Base-by-base conservation (phyloP, 1,140 invertebrate genomes). In the Thaumatotibia leucotreta region DNA sequence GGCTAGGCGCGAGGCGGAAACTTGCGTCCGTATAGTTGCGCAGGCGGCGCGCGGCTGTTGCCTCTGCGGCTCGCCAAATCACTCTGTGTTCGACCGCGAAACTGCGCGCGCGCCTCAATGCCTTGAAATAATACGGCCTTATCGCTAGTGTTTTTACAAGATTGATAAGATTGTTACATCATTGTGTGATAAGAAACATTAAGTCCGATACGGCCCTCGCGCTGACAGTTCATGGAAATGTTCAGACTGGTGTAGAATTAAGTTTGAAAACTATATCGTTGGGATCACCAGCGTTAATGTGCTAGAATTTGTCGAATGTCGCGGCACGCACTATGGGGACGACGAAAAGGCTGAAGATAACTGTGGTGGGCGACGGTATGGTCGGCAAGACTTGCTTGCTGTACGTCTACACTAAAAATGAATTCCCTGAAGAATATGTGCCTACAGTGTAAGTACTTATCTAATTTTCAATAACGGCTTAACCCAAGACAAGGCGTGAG, bases 361-460 rank as follows among this genome's bases (percentile, higher is more conserved):
- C 97, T 58, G 95, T 96, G 17, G 96, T 98, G 20, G 97, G 97
- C 10, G 97, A 98, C 89, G 97, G 97, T 70, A 97, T 97, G 89
- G 97, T 98, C 10, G 97, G 98, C 50, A 99, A 99, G 92, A 99
- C 97, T 0, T 98, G 97, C 88, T 93, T 98, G 84, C 93, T 98
- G 39, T 97, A 98, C 84, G 96, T 97, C 27, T 98, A 98, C 84
- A 97, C 96, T 4, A 94, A 93, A 62, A 96, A 97, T 74, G 93
- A 94, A 80, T 98, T 98, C 86, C 97, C 97, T 6, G 93, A 93
- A 65, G 96, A 97, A 92, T 97, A 98, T 82, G 94, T 97, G 24
- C 97, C 97, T 2, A 98, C 97, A 74, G 96, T 97, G 94, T 97
- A 92, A 95, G 95, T 94, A 86, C 22, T 54, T 27, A 17, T 66